Base-by-base conservation (phyloP, 2,888 invertebrate genomes). In the Mimachlamys varia region DNA sequence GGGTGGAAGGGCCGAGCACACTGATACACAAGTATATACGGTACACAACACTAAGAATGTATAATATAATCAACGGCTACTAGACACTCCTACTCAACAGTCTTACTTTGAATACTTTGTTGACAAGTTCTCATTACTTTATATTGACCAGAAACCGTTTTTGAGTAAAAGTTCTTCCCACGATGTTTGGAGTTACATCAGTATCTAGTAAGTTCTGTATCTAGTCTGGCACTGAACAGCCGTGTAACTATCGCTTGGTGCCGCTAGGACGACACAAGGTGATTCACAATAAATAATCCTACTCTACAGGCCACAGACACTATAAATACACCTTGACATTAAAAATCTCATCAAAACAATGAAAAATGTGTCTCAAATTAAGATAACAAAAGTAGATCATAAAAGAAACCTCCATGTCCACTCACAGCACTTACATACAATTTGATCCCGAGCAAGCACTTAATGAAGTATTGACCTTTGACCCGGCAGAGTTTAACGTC, bases 311-410 rank as follows among this genome's bases (percentile, higher is more conserved):
- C 76, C 76, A 62, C 62, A 13, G 76, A 76, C 76, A 15, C 33
- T 76, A 76, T 76, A 76, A 76, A 76, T 76, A 76, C 76, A 76
- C 27, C 27, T 76, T 76, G 76, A 76, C 76, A 76, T 76, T 76
- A 76, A 76, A 76, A 76, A 76, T 76, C 76, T 76, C 76, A 76
- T 76, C 76, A 76, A 76, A 76, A 76, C 76, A 76, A n/a, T 44
- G 44, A 7, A 44, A 44, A 76, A 76, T 22, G 76, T 76, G 76
- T 76, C 33, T 76, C 76, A 76, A 76, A 76, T 76, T 33, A 76
- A 76, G 19, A 76, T 76, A 76, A 76, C 76, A 76, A 76, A 76
- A 76, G 76, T 76, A 76, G 17, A 62, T 22, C 17, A 62, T 62
- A 62, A 62, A 62, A 62, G 62, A 62, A 76, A 76, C 76, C 76